Conservation (phyloP, 1,140 invertebrate genomes). For the Colletes gigas region DNA sequence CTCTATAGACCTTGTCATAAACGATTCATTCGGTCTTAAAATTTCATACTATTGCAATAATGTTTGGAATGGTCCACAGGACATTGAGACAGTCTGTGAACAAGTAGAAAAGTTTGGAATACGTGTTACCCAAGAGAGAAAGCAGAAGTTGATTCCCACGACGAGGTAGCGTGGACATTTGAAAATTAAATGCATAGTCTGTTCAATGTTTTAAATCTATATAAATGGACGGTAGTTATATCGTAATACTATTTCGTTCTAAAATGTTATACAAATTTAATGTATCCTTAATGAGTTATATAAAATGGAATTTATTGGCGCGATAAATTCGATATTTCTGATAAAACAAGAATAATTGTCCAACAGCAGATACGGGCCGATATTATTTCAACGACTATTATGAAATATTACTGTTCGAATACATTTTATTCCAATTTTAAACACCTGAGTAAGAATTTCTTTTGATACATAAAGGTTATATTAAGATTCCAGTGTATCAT, state of each 20-base stretch:
- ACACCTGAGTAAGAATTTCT: no score
- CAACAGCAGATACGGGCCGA: no score
- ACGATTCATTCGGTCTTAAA: not conserved
- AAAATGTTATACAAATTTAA: not conserved
- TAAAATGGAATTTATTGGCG: no score
- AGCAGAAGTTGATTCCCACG: not conserved
- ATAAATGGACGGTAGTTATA: not conserved
- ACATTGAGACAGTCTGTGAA: not conserved
- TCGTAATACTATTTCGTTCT: not conserved
- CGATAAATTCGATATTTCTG: no score
- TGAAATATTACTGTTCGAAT: no score
- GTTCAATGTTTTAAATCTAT: not conserved
- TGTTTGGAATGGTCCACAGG: not conserved
- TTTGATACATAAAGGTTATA: no score
- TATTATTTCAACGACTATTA: no score
- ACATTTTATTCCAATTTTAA: no score
- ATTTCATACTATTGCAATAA: not conserved
- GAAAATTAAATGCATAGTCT: not conserved
- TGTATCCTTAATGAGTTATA: not conserved
- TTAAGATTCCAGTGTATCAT: not conserved
- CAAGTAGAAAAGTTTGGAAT: conserved; percentile 24
- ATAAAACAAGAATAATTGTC: no score
- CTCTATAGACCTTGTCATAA: not conserved
- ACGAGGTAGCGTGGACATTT: not conserved
- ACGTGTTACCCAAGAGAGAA: conserved; percentile 17